Percentiles rank a stretch among this genome's conserved stretches.
Evolutionary conservation across 1,140 invertebrate species (phyloP).

Genomic region (Chrysopa pallens): DNA sequence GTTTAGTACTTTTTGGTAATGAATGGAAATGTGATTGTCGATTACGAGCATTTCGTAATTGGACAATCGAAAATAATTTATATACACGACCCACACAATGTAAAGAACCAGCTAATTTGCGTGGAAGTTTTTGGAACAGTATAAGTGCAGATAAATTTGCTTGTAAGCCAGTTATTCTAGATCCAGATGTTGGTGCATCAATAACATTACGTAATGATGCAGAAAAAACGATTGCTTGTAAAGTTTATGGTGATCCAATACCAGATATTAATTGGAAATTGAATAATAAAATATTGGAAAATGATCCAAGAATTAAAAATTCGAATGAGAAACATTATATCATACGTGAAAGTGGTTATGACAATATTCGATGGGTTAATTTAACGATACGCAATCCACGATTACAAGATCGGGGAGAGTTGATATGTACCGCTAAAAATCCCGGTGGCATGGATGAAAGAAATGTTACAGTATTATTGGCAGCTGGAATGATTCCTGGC

Average conservation of each 20-base stretch:
- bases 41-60: constrained; percentile 59
- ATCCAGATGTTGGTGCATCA: constrained; percentile 28
- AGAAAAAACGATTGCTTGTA: constrained; percentile 57
- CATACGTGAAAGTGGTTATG: constrained; percentile 22
- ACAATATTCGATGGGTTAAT: constrained; percentile 47
- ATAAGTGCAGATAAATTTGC: constrained; percentile 57
- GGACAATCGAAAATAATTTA: constrained; percentile 48
- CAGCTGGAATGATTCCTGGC: constrained; percentile 13
- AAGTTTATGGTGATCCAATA: constrained; percentile 52
- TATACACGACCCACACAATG: constrained; percentile 54
- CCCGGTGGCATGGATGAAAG: constrained; percentile 61
- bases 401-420: constrained; percentile 64
- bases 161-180: constrained; percentile 56
- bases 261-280: constrained; percentile 60
- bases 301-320: constrained; percentile 27
- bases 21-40: constrained; percentile 80
- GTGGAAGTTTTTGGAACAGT: constrained; percentile 50
- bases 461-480: constrained; percentile 39
- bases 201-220: constrained; percentile 37
- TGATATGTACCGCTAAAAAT: constrained; percentile 74
- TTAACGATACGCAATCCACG: constrained; percentile 52
- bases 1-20: constrained; percentile 60
- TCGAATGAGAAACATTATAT: constrained; percentile 30
- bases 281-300: constrained; percentile 40
- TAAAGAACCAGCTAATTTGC: constrained; percentile 40